These are phyloP conservation scores for Eupithecia centaureata DNA, from an alignment of 2,888 invertebrate species.

Conservation along the genomic window DNA sequence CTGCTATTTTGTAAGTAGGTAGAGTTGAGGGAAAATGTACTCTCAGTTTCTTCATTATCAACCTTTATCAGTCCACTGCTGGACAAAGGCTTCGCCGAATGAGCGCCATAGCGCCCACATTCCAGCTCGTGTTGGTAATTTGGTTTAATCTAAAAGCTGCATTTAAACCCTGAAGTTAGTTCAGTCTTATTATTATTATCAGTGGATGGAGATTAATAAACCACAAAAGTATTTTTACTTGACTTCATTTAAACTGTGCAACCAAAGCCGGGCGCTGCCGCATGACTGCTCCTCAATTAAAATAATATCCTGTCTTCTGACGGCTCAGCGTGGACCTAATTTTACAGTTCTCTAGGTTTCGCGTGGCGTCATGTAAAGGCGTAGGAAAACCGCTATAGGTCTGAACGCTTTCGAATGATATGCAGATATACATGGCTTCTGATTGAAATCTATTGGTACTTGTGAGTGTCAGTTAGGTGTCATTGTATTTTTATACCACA, in stretches of 20 bases:
- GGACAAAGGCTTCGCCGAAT: too few relatives aligned
- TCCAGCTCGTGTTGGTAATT: too few relatives aligned
- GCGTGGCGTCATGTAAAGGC: not conserved
- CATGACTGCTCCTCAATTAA: constrained; percentile 62
- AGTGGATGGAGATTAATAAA: too few relatives aligned
- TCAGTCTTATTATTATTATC: not conserved
- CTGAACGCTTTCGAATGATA: not conserved
- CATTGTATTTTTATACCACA: too few relatives aligned
- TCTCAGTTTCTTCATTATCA: too few relatives aligned
- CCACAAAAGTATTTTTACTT: too few relatives aligned
- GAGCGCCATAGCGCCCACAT: too few relatives aligned
- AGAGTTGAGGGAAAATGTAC: too few relatives aligned
- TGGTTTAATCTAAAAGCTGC: not conserved
- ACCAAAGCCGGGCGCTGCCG: constrained; percentile 39
- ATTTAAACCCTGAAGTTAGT: not conserved
- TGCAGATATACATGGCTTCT: not conserved
- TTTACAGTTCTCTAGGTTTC: not conserved
- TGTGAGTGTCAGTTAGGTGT: too few relatives aligned
- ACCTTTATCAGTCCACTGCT: too few relatives aligned
- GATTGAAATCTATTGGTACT: too few relatives aligned
- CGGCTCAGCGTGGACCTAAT: constrained; percentile 11
- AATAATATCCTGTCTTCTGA: constrained; percentile 53
- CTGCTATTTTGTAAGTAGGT: too few relatives aligned
- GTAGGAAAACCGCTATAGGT: not conserved
- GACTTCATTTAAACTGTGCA: not conserved